Percentiles rank a stretch among this genome's conserved stretches.
Conservation (phyloP, 2,797 vertebrate genomes). For the Dromococcyx pavoninus region DNA sequence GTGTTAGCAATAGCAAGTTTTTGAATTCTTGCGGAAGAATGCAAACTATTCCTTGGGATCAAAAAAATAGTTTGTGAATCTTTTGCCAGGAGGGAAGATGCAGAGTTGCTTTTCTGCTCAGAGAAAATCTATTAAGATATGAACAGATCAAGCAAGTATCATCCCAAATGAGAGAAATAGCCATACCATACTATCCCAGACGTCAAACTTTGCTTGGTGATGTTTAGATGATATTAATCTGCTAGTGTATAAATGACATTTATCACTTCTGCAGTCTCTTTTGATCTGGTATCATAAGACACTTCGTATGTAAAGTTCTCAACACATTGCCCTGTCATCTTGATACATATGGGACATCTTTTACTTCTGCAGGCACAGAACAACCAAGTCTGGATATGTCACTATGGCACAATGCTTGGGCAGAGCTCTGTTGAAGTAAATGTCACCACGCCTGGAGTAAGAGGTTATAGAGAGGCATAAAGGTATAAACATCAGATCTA, state of each 20-base stretch:
- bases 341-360: conserved; percentile 48
- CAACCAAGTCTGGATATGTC: conserved; percentile 59
- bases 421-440: conserved; percentile 59
- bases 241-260: conserved; percentile 60
- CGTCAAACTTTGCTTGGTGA: not conserved
- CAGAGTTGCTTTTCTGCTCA: conserved; percentile 24
- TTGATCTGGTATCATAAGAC: conserved; percentile 55
- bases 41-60: not conserved
- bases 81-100: conserved; percentile 24
- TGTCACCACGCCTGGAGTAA: conserved; percentile 56
- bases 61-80: conserved; percentile 19
- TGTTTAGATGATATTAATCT: conserved; percentile 44
- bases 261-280: conserved; percentile 53
- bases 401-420: conserved; percentile 30
- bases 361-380: conserved; percentile 48
- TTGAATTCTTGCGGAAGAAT: conserved; percentile 13
- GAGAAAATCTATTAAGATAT: conserved; percentile 8
- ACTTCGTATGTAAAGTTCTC: conserved; percentile 35
- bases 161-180: conserved; percentile 64
- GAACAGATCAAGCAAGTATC: conserved; percentile 53
- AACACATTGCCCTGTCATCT: conserved; percentile 58
- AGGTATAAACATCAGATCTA: conserved; percentile 55
- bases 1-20: not conserved
- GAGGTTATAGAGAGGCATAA: conserved; percentile 50
- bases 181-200: conserved; percentile 13